Percentiles rank a stretch among this genome's conserved stretches.
These are phyloP conservation scores for Drosophila lowei DNA, from an alignment of 1,140 invertebrate genomes.

Conservation along the genomic window DNA sequence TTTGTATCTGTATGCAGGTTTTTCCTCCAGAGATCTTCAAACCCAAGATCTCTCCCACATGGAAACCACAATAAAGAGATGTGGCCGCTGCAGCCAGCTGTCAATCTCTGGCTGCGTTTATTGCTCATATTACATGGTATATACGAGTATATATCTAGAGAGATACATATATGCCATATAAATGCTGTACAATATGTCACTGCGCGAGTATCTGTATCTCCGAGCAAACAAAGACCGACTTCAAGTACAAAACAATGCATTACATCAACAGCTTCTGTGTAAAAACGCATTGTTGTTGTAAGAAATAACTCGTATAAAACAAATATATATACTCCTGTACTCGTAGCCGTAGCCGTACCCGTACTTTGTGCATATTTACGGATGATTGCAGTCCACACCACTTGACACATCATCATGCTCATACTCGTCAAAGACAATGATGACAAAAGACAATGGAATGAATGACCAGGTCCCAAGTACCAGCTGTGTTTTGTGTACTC, in stretches of 20 bases:
- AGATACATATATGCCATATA: no score
- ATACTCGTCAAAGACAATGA: no score
- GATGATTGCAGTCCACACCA: background rate
- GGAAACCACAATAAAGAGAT: no score
- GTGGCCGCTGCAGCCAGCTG: no score
- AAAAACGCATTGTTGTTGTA: slow-evolving; percentile 3
- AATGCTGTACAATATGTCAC: no score
- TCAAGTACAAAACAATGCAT: slow-evolving; percentile 49
- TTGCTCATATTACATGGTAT: no score
- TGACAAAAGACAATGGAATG: slow-evolving; percentile 11
- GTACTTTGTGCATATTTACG: slow-evolving; percentile 1
- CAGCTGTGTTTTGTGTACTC: no score
- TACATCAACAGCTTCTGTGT: slow-evolving; percentile 43
- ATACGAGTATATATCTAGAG: no score
- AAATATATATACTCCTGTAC: background rate
- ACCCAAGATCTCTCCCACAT: no score
- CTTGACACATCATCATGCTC: slow-evolving; percentile 4
- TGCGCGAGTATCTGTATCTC: slow-evolving; percentile 22
- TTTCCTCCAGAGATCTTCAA: no score
- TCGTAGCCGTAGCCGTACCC: background rate
- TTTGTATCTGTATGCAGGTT: no score
- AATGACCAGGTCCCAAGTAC: background rate
- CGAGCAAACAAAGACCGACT: slow-evolving; percentile 44
- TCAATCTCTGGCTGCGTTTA: no score
- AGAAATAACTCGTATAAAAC: background rate